Base-by-base conservation (phyloP, 2,797 vertebrate species). In the Manis pentadactyla region DNA sequence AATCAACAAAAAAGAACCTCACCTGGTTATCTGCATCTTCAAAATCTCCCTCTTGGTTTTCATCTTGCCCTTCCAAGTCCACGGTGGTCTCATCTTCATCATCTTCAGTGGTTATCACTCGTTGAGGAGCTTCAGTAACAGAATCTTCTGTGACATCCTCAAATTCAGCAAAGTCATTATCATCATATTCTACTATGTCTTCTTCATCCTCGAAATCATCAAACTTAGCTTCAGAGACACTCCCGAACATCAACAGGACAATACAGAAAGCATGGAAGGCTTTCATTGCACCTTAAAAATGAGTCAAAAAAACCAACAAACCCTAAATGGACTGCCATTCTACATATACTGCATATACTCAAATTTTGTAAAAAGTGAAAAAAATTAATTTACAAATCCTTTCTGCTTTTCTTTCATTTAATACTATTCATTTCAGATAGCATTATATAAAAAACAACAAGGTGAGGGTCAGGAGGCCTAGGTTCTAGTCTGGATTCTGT, bases 141-240 rank as follows among this genome's bases (percentile, higher is more conserved):
- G 66, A 93, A 53, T 99, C 99, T 55, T 99, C 99, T 4, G 95
- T 98, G 90, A 99, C 98, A 96, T 99, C 99, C 98, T 99, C 99
- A 95, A 99, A 99, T 98, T 99, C 99, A 6, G 99, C 99, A 71
- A 99, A 99, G 98, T 99, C 99, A 74, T 99, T 99, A 98, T 99
- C 99, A 14, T 99, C 99, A 4, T 99, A 99, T 97, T 99, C 99
- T 7, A 99, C 98, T 4, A 99, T 98, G 98, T 99, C 99, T 96
- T 99, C 99, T 12, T 99, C 99, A 3, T 99, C 99, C 4, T 99
- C 99, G 96, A 99, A 99, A 64, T 99, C 99, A 25, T 99, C 99
- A 93, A 99, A 99, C 87, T 99, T 99, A 21, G 98, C 98, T 89
- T 99, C 99, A 95, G 98, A 98, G 96, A 99, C 98, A 86, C 98